phyloP scores from a whole-genome alignment of 2,113 vertebrate species.

The Peromyscus polionotus region DNA sequence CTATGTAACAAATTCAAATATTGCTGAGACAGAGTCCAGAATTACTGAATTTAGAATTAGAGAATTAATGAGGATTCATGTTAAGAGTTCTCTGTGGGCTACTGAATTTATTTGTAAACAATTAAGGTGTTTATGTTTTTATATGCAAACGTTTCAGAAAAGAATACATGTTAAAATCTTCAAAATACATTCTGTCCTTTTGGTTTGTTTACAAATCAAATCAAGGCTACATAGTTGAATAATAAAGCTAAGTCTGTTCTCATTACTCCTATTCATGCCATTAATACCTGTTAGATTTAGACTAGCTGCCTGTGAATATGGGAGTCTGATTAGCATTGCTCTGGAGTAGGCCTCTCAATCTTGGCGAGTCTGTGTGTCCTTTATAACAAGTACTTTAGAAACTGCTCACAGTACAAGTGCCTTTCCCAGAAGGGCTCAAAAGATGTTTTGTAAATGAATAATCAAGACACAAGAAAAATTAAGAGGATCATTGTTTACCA shows the following conservation, averaged over 20 bases:
- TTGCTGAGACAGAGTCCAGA: neutral
- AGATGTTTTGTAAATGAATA: conserved; percentile 25
- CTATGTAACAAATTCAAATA: neutral
- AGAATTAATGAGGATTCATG: neutral
- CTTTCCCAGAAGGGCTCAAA: neutral
- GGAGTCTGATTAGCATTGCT: neutral
- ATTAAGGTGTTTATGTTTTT: conserved; percentile 22
- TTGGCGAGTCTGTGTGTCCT: neutral
- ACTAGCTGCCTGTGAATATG: neutral
- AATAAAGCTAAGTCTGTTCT: neutral
- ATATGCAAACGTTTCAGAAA: neutral
- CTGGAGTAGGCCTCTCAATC: neutral
- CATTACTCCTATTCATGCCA: neutral
- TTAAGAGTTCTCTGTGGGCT: neutral
- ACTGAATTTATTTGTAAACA: conserved; percentile 24
- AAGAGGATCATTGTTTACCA: neutral
- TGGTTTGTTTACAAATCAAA: conserved; percentile 7
- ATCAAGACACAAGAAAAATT: conserved; percentile 2
- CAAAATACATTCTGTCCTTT: neutral
- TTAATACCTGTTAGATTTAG: neutral
- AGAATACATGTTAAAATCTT: neutral
- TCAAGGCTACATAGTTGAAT: neutral
- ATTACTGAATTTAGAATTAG: neutral
- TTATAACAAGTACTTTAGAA: conserved; percentile 8
- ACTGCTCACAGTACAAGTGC: neutral